A percentile compares a stretch with the other conserved stretches of the same genome.
Conservation (phyloP, 2,113 vertebrate genomes). For the Taurulus bubalis region DNA sequence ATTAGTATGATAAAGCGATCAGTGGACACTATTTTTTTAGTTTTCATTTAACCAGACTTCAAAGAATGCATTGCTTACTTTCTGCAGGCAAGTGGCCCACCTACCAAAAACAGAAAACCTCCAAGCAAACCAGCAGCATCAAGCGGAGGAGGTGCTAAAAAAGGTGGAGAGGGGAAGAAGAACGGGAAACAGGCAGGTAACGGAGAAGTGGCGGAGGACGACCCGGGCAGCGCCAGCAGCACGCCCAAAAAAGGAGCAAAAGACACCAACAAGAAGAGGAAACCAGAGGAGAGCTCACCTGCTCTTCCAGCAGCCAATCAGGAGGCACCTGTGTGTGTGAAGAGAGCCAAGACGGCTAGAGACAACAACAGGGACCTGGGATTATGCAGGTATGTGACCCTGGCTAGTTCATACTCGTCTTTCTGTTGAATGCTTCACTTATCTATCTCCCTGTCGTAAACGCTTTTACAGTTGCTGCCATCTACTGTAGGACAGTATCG, state of each 20-base stretch:
- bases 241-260: conserved; percentile 91
- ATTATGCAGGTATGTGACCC: conserved; percentile 89
- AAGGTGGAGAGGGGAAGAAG: conserved; percentile 89
- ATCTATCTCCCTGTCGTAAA: not conserved
- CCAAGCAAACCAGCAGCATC: conserved; percentile 81
- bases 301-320: conserved; percentile 82
- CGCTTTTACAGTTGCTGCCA: not conserved
- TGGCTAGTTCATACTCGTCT: conserved; percentile 37
- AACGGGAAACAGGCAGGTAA: conserved; percentile 86
- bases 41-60: not conserved
- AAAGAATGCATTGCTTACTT: conserved; percentile 44
- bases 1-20: not conserved
- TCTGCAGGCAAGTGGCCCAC: conserved; percentile 93
- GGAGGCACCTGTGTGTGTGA: conserved; percentile 88
- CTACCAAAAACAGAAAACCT: conserved; percentile 93
- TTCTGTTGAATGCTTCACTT: conserved; percentile 18
- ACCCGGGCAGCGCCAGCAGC: conserved; percentile 87
- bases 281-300: conserved; percentile 88
- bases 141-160: conserved; percentile 80
- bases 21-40: not conserved
- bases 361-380: conserved; percentile 95
- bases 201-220: conserved; percentile 90
- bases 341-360: conserved; percentile 90
- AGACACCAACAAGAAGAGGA: conserved; percentile 91
- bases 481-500: not conserved